A percentile compares a stretch with the other conserved stretches of the same genome.
Conservation (phyloP, 2,888 invertebrate genomes). For the Cremastobaeus sp. region DNA sequence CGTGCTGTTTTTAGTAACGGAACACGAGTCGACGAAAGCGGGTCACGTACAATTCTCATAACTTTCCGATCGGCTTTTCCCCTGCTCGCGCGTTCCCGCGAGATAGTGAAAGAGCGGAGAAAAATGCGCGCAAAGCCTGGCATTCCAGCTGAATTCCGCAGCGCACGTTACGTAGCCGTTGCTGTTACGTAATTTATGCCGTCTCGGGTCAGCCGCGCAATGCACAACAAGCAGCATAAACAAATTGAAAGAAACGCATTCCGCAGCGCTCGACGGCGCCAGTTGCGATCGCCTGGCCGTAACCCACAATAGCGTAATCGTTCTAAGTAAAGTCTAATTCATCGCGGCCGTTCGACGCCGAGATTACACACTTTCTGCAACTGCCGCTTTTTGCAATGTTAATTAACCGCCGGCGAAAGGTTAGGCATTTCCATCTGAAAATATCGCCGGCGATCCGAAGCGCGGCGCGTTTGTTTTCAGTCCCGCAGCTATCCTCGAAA, state of each 20-base stretch:
- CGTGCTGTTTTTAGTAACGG: constrained; percentile 19
- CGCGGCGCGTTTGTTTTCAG: no score
- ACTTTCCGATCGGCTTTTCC: constrained; percentile 50
- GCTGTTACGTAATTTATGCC: constrained; percentile 58
- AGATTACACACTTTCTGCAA: no score
- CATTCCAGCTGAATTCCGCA: constrained; percentile 55
- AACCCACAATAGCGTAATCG: constrained; percentile 3
- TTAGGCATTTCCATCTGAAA: no score
- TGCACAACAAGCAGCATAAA: constrained; percentile 47
- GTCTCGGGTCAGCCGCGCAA: constrained; percentile 42
- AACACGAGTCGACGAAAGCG: constrained; percentile 37
- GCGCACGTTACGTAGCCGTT: constrained; percentile 53
- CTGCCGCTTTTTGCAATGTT: no score
- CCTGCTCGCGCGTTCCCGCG: constrained; percentile 11
- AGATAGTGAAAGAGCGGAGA: constrained; percentile 35
- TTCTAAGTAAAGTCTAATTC: no score
- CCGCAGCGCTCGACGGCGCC: constrained; percentile 40
- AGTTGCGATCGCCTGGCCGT: constrained; percentile 1
- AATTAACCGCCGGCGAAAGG: no score
- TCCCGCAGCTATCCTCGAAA: no score
- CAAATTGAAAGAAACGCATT: constrained; percentile 51
- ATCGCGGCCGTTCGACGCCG: no score
- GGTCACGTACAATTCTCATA: constrained; percentile 50
- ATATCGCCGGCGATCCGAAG: no score
- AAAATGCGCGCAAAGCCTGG: constrained; percentile 40